Base-by-base conservation (phyloP, 2,888 invertebrate species). In the Psylliodes chrysocephalus region DNA sequence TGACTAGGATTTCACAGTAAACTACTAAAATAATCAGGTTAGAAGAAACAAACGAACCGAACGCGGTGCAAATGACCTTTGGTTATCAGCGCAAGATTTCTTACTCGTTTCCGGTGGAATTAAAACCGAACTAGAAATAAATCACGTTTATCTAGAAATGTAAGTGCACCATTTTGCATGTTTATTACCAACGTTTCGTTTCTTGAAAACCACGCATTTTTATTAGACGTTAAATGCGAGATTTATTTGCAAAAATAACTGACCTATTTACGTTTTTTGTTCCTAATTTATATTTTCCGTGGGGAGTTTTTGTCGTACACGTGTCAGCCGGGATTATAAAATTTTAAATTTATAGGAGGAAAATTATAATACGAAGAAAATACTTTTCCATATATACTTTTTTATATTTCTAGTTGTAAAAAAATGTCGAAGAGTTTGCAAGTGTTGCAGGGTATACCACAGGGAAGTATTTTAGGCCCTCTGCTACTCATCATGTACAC, bases 121-220 rank as follows among this genome's bases (percentile, higher is more conserved):
- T 69, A 57, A 66, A 66, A 69, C 59, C 54, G 38, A 51, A 64
- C 28, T 56, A 49, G 62, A 62, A 66, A 72, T 73, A 73, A 73
- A 73, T 73, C 73, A 72, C 49, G 62, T 63, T 66, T 72, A 73
- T 73, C 72, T 69, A 64, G 70, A 60, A 70, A 66, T 61, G 56
- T 68, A 66, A 68, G 68, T 65, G 72, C 70, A 63, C 49, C 57
- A 57, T 59, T 66, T 66, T 64, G 64, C 66, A 64, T 64, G 63
- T 66, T 69, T 68, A 68, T 64, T 60, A 44, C 60, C 49, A 25
- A 59, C 49, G 40, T 40, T 49, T 60, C 46, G 56, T 47, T 47
- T 33, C 51, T 22, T 18, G 33, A 38, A 64, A 60, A 64, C 28
- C 55, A 42, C 49, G 55, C 55, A 64, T 60, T 64, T 51, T 51